Evolutionary conservation across 2,113 vertebrate genomes (phyloP), one percentile per base, ranked within the genome.

Genomic region (Leucosticte australis): DNA sequence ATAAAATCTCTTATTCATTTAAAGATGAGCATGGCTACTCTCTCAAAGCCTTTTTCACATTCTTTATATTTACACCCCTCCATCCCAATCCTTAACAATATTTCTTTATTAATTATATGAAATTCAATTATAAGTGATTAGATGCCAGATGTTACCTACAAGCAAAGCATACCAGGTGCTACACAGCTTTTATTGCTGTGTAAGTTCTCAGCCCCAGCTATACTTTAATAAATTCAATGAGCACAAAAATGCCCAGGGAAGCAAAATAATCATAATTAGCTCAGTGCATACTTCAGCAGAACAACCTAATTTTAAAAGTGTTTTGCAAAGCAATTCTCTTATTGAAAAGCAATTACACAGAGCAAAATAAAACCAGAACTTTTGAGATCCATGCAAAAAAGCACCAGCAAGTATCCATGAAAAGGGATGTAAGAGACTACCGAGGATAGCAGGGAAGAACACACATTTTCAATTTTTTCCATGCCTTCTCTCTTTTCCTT

Each of bases 201-300:
- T 8, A 82, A 76, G 64, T 70, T 87, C 86, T 76, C 80, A 37
- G 82, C 41, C 74, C 69, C 49, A 78, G 69, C 37, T 87, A 18
- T 41, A 81, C n/a, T 62, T 70, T 57, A 87, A 69, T 63, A 91
- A 85, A 75, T 53, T 69, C 86, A 90, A 27, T 18, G 52, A 78
- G 41, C 57, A 33, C 44, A 52, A 88, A 96, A 90, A 92, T 79
- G 80, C 85, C 73, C 79, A 95, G 60, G 62, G 78, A 87, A 93
- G 88, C 81, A 82, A 96, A 96, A 92, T 86, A 88, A 82, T 73
- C 37, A 68, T 47, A 83, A 93, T 83, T 87, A 74, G 73, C 44
- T 65, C 28, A 50, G 22, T 59, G 57, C 47, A 50, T 56, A 33
- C 67, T 70, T 21, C 31, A 83, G 67, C 3, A 50, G 52, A 68